Evolutionary conservation across 2,113 vertebrate genomes (phyloP).

Genomic region (Sylvicapra grimmia): DNA sequence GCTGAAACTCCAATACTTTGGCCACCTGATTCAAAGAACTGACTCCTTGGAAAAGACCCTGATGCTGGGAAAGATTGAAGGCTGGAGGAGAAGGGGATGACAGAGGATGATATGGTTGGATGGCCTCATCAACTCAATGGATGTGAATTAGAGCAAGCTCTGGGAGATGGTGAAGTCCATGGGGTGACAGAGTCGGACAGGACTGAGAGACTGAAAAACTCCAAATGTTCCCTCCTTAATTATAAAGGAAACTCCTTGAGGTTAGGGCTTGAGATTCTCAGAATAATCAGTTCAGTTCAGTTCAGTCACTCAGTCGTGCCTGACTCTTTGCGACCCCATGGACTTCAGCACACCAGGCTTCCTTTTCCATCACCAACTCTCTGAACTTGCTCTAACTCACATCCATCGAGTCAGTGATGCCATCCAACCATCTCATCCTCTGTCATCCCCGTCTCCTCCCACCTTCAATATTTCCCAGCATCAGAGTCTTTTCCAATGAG

Average conservation of each 20-base stretch:
- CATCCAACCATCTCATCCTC: not conserved
- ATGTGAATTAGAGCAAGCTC: not conserved
- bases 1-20: not conserved
- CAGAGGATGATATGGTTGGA: not conserved
- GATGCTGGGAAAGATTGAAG: not conserved
- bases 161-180: not conserved
- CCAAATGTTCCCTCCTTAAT: too few species aligned
- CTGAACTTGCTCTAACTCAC: not conserved
- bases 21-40: not conserved
- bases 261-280: too few species aligned
- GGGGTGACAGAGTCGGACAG: accelerated
- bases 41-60: not conserved
- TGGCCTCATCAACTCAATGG: accelerated
- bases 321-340: not conserved
- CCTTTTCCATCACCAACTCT: not conserved
- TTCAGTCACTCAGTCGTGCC: not conserved
- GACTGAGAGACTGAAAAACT: not conserved
- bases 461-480: not conserved
- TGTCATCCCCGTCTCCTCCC: not conserved
- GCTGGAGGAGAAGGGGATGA: not conserved
- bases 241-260: too few species aligned
- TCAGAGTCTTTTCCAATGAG: not conserved
- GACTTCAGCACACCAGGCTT: not conserved
- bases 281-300: not conserved
- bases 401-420: not conserved